phyloP scores from a whole-genome alignment of 2,888 invertebrate species.

The Trichopoda pennipes region DNA sequence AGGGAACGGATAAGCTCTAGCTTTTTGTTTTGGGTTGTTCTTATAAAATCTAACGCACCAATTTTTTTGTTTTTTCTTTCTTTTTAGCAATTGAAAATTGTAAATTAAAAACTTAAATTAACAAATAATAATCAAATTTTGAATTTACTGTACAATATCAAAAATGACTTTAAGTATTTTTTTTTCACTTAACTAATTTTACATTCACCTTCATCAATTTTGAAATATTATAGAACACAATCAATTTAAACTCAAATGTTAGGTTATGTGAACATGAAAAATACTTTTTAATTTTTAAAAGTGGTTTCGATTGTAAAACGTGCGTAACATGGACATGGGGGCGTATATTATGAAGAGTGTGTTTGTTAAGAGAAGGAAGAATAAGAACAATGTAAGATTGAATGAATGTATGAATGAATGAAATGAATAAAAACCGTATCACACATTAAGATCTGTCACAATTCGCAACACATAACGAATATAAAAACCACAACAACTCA shows the following conservation, averaged over 20 bases:
- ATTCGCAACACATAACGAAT: constrained; percentile 26
- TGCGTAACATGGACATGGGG: constrained; percentile 76
- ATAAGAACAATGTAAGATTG: constrained; percentile 28
- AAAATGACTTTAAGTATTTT: not conserved
- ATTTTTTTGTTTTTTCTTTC: no score
- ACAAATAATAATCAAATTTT: no score
- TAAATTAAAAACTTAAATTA: no score
- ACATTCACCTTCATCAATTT: constrained; percentile 37
- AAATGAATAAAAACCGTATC: constrained; percentile 57
- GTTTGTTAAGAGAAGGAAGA: constrained; percentile 2
- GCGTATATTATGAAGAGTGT: constrained; percentile 8
- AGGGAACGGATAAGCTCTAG: no score
- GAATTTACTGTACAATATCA: no score
- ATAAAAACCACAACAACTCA: not conserved
- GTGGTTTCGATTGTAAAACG: constrained; percentile 79
- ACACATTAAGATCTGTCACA: constrained; percentile 64
- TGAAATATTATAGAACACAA: constrained; percentile 14
- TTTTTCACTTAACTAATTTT: not conserved
- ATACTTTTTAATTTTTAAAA: constrained; percentile 80
- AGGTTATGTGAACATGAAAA: constrained; percentile 73
- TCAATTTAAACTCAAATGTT: not conserved
- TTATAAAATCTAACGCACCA: no score
- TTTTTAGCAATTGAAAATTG: no score
- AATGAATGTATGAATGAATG: constrained; percentile 37
- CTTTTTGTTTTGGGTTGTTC: no score